Conservation (phyloP, 2,888 invertebrate genomes). For the Epinotia brunnichana region DNA sequence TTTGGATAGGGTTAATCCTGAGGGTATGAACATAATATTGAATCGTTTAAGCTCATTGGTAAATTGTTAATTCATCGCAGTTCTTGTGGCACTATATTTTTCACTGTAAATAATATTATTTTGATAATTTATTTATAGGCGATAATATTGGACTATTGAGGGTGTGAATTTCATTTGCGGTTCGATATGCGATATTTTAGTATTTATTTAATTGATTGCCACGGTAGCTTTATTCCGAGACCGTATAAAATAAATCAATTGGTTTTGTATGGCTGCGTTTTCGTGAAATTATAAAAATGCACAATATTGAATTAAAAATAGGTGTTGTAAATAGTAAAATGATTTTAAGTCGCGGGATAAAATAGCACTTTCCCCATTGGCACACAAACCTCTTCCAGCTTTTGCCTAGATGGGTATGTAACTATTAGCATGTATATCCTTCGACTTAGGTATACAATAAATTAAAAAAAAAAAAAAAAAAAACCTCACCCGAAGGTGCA, state of each 20-base stretch:
- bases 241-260: conserved; percentile 1
- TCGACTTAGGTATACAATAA: no score
- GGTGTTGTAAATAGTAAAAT: background rate
- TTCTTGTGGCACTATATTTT: background rate
- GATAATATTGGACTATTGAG: background rate
- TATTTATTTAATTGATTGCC: conserved; percentile 5
- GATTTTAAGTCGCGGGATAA: no score
- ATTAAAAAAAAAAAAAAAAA: no score
- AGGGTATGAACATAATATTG: conserved; percentile 42
- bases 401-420: no score
- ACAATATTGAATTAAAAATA: background rate
- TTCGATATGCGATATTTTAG: background rate
- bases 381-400: no score
- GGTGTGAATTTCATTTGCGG: conserved; percentile 12
- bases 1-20: conserved; percentile 74
- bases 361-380: no score
- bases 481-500: no score
- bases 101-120: background rate
- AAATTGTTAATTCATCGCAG: background rate
- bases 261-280: background rate
- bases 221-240: background rate
- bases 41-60: conserved; percentile 2
- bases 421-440: no score
- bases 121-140: background rate
- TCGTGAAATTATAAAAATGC: background rate